phyloP scores from a whole-genome alignment of 2,113 vertebrate genomes.

The Pontoporia blainvillei region DNA sequence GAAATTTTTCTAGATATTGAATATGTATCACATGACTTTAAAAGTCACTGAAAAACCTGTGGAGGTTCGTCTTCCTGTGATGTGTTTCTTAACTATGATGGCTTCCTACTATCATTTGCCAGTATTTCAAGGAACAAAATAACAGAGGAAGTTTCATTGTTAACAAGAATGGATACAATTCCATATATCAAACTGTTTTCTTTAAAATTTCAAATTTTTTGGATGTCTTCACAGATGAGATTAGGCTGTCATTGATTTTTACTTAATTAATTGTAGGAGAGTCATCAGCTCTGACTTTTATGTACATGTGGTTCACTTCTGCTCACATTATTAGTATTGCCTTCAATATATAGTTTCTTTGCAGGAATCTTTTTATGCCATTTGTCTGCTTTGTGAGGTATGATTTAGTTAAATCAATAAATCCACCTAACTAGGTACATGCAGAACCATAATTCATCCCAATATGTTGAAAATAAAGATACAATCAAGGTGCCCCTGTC shows the following conservation, averaged over 20 bases:
- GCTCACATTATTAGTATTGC: neutral
- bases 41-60: neutral
- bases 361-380: neutral
- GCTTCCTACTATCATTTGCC: neutral
- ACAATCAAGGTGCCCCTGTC: neutral
- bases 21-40: neutral
- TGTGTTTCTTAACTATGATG: neutral
- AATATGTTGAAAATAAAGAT: neutral
- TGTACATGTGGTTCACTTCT: neutral
- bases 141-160: neutral
- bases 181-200: neutral
- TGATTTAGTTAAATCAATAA: neutral
- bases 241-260: neutral
- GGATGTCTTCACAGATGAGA: neutral
- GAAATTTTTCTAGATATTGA: neutral
- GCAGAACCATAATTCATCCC: neutral
- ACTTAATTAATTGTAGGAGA: neutral
- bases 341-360: neutral
- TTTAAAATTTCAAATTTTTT: neutral
- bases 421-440: neutral
- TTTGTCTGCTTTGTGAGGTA: neutral
- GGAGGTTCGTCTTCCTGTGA: neutral
- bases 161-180: neutral
- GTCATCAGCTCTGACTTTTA: neutral
- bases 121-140: constrained; percentile 4